Base-by-base conservation (phyloP, 2,797 vertebrate species). In the Tiaroga cobitis region DNA sequence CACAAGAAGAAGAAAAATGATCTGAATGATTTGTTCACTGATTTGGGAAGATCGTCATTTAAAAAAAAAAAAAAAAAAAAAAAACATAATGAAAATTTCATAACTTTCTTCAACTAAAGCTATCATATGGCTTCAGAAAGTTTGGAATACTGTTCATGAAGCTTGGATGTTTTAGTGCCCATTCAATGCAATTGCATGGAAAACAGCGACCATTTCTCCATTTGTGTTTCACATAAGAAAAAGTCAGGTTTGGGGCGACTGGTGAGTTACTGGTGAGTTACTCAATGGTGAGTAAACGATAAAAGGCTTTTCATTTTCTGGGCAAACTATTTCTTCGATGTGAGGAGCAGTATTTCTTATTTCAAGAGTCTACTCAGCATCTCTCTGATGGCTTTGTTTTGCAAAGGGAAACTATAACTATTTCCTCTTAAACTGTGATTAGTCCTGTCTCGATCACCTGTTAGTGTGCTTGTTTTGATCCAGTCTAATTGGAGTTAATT, bases 401-500 rank as follows among this genome's bases (percentile, higher is more conserved):
- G 41, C 24, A 4, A 72, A 72, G 10, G n/a, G 2, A 72, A 72
- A 11, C 51, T 18, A 16, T 56, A 59, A 11, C 51, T 11, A 6
- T 41, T 59, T 69, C 34, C 46, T 84, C 24, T 78, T 78, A 68
- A 77, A 82, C 41, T 49, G 69, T 73, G 70, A 82, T 63, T 11
- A 67, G 59, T 76, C 59, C 29, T 63, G 81, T 83, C 59, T 63
- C 11, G 43, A 39, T 76, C 72, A 76, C 82, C 72, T 83, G 81
- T 76, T 83, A 68, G 82, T 68, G 56, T 69, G 46, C 49, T 74
- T 80, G 82, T 81, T 82, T 84, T 68, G 59, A 78, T 76, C 69
- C 21, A 54, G 26, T 72, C 41, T 83, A 89, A 85, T 85, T 89
- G 21, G 72, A 82, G 83, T 59, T 83, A 87, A 85, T 88, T 88